A percentile compares a stretch with the other conserved stretches of the same genome.
Conservation (phyloP, 2,888 invertebrate species). For the Tipula helvola region DNA sequence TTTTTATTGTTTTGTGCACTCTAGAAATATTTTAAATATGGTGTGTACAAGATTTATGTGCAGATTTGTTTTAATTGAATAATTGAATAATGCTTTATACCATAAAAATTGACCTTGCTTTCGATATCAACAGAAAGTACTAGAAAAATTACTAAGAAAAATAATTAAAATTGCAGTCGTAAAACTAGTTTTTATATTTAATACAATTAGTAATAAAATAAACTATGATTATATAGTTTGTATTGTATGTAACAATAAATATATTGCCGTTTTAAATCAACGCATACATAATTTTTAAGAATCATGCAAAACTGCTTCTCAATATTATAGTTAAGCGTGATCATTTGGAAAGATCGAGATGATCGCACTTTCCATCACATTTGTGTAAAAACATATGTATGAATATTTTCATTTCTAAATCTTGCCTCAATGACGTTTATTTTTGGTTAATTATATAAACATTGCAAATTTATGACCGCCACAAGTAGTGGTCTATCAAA, state of each 20-base stretch:
- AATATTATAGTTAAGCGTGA: background rate
- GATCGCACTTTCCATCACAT: background rate
- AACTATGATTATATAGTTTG: background rate
- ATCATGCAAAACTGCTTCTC: background rate
- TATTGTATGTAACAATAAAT: background rate
- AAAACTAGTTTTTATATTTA: background rate
- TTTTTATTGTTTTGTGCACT: background rate
- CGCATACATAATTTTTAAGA: background rate
- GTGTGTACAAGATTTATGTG: background rate
- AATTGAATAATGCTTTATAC: background rate
- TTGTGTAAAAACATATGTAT: too few relatives aligned
- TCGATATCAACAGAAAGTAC: background rate
- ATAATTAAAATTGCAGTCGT: background rate
- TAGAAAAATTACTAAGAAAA: background rate
- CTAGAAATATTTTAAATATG: background rate
- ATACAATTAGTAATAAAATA: background rate
- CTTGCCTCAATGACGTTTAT: too few relatives aligned
- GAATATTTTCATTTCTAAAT: too few relatives aligned
- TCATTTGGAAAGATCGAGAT: background rate
- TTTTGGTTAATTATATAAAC: too few relatives aligned
- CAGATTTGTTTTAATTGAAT: background rate
- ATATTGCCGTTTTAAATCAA: background rate
- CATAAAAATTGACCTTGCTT: background rate
- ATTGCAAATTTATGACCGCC: too few relatives aligned
- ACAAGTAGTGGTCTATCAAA: too few relatives aligned